Base-by-base conservation (phyloP, 1,140 invertebrate species). In the Drosophila nebulosa region DNA sequence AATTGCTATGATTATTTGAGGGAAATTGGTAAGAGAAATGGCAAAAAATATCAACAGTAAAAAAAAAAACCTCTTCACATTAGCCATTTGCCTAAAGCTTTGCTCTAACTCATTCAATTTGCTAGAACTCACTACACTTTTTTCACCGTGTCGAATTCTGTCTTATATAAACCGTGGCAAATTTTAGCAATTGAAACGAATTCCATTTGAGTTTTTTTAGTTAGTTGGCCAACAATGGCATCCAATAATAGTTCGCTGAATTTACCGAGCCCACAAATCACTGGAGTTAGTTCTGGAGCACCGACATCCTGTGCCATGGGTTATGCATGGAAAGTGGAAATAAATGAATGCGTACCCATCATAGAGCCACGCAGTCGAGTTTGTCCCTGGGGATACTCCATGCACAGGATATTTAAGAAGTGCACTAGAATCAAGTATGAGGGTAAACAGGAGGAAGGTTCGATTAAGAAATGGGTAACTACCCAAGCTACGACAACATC, bases 1-100 rank as follows among this genome's bases (percentile, higher is more conserved):
- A 74, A 74, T 74, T 69, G 69, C 61, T 64, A 67, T 67, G 66
- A 74, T 74, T 74, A 74, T 74, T 74, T 74, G 57, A 30, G 66
- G 55, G 55, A 69, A 46, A 46, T 46, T 21, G 71, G 36, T 69
- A 69, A 74, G 64, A 61, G 57, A 69, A 69, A 69, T 64, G 62
- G 58, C 58, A 27, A 55, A 30, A 30, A 55, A 30, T 30, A 16
- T 55, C 52, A 10, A 9, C n/a, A 18, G 7, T 16, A 9, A 55
- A 9, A n/a, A 51, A 21, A 4, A n/a, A 39, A 14, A 7, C 22
- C 4, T n/a, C n/a, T n/a, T 52, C 18, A 42, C 5, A 42, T 16
- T 7, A 42, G 5, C 39, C 7, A 46, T 21, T 46, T 46, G 12
- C 32, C 3, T 35, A 12, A 36, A n/a, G 4, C 1, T 7, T 21